Percentiles rank a stretch among this genome's conserved stretches.
Evolutionary conservation across 2,888 invertebrate genomes (phyloP).

Genomic region (Xestia ashworthii): DNA sequence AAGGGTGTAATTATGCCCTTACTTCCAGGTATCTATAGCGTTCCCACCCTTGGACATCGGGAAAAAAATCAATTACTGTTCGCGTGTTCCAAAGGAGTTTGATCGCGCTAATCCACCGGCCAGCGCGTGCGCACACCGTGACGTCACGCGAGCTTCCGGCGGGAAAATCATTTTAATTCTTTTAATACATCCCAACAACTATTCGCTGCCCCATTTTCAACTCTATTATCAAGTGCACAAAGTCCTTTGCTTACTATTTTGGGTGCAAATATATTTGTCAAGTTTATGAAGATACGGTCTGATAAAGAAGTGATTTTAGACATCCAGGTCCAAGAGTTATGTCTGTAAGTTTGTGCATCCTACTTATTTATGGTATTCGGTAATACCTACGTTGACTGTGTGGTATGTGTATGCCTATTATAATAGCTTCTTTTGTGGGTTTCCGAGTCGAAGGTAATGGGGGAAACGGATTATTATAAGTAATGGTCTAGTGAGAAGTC

Average conservation of each 20-base stretch:
- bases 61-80: slow-evolving; percentile 74
- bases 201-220: slow-evolving; percentile 50
- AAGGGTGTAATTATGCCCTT: slow-evolving; percentile 57
- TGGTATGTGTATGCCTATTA: slow-evolving; percentile 64
- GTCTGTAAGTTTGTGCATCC: slow-evolving; percentile 67
- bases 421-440: slow-evolving; percentile 58
- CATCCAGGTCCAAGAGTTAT: slow-evolving; percentile 71
- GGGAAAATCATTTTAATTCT: slow-evolving; percentile 74
- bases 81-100: slow-evolving; percentile 77
- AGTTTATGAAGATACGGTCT: slow-evolving; percentile 79
- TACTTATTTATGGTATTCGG: slow-evolving; percentile 68
- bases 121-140: slow-evolving; percentile 76
- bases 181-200: slow-evolving; percentile 66
- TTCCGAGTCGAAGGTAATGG: slow-evolving; percentile 44
- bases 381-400: slow-evolving; percentile 63
- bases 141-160: slow-evolving; percentile 81
- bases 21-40: slow-evolving; percentile 62
- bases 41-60: slow-evolving; percentile 68
- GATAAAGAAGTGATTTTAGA: slow-evolving; percentile 76
- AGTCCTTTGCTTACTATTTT: slow-evolving; percentile 39
- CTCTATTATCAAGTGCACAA: slow-evolving; percentile 53
- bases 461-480: slow-evolving; percentile 52
- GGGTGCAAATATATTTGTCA: slow-evolving; percentile 61
- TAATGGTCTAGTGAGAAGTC: slow-evolving; percentile 52
- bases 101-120: slow-evolving; percentile 75